phyloP scores from a whole-genome alignment of 2,113 vertebrate genomes.

The Argyrosomus japonicus region DNA sequence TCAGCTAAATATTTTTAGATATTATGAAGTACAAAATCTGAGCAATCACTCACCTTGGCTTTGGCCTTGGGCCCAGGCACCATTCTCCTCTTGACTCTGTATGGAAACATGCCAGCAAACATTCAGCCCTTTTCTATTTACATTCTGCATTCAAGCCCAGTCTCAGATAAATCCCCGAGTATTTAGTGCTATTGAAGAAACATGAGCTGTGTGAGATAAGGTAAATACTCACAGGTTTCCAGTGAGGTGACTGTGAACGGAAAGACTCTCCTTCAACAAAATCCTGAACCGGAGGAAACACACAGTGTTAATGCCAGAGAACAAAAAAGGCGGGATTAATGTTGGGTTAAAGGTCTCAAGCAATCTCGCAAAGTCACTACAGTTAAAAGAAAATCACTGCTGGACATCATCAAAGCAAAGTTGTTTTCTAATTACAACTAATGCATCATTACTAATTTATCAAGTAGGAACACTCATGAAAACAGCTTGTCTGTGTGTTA shows the following conservation, averaged over 20 bases:
- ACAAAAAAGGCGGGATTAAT: not conserved
- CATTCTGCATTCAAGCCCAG: not conserved
- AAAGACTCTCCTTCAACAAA: slow-evolving; percentile 85
- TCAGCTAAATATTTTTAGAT: not conserved
- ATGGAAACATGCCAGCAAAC: slow-evolving; percentile 29
- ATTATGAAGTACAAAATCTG: not conserved
- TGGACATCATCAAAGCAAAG: not conserved
- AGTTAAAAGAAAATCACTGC: not conserved
- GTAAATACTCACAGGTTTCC: slow-evolving; percentile 82
- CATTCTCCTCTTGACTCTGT: slow-evolving; percentile 93
- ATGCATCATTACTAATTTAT: not conserved
- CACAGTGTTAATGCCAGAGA: not conserved
- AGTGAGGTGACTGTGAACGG: slow-evolving; percentile 85
- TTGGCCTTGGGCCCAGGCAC: slow-evolving; percentile 91
- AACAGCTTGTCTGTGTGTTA: not conserved
- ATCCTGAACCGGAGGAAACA: slow-evolving; percentile 76
- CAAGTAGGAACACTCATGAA: not conserved
- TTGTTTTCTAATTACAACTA: not conserved
- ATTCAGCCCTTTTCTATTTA: not conserved
- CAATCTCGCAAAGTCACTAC: too few relatives aligned
- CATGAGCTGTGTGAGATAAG: not conserved
- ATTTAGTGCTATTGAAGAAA: not conserved
- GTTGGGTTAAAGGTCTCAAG: not conserved
- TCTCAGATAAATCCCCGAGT: not conserved
- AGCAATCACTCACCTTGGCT: slow-evolving; percentile 87